Base-by-base conservation (phyloP, 2,113 vertebrate genomes). In the Gobio gobio region DNA sequence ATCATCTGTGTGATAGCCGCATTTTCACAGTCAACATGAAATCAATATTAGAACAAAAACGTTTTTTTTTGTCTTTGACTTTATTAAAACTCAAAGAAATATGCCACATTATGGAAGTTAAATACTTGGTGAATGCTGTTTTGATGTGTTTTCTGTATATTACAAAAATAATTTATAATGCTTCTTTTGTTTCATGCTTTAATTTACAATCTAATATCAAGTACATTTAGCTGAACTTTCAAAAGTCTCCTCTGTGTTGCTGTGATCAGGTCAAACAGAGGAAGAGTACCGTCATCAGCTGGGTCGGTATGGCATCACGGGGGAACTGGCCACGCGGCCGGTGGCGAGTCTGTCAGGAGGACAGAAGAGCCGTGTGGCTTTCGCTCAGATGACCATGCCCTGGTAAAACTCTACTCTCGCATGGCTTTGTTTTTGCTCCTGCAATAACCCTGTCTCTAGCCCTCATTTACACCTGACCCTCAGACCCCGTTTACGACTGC, bases 371-470 rank as follows among this genome's bases (percentile, higher is more conserved):
- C 93, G 98, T 0, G 98, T 99, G 84, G 98, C 98, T 76, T 99
- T 99, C 82, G 98, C 98, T 36, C 98, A 99, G 94, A 99, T 99
- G 98, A 99, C 98, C 0, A 98, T 99, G 97, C 93, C 96, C 54
- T 95, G 97, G 98, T 99, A 94, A 96, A 20, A 13, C 10, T 33
- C 18, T 47, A 3, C 47, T 1, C n/a, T 73, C 18, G 43, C 22
- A 14, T 43, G 36, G 18, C 9, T 5, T 4, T 1, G 68, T n/a
- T 10, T 47, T 22, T 68, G 75, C 29, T n/a, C 26, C 49, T 56
- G 68, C 68, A 40, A 7, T 36, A 68, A 4, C 8, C 64, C 8
- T 68, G 14, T 7, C 33, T 36, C 14, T 36, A 68, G 33, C 3
- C 3, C 16, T 4, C 64, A 66, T 16, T 16, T 13, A 13, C 47